phyloP scores from a whole-genome alignment of 2,113 vertebrate genomes.

The Baryphthengus martii region DNA sequence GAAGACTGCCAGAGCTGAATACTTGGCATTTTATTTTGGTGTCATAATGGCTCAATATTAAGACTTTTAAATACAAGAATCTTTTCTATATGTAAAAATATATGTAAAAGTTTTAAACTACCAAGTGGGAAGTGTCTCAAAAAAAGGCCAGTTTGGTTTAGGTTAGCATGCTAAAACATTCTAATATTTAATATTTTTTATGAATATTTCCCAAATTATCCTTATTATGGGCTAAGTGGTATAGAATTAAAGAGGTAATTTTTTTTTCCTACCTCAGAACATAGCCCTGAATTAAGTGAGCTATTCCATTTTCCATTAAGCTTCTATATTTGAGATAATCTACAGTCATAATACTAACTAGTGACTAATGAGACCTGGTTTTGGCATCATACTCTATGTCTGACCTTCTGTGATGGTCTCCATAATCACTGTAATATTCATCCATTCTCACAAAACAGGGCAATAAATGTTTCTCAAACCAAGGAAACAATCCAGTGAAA shows the following conservation, averaged over 20 bases:
- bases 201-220: neutral
- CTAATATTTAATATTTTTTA: neutral
- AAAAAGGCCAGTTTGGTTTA: neutral
- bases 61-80: neutral
- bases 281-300: neutral
- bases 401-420: neutral
- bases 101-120: rapidly evolving
- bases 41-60: neutral
- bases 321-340: neutral
- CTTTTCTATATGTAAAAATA: neutral
- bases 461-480: neutral
- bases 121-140: neutral
- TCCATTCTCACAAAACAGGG: neutral
- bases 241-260: neutral
- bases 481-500: neutral
- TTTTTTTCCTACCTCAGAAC: neutral
- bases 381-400: neutral
- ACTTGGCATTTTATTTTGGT: neutral
- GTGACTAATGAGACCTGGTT: neutral
- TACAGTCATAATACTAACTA: neutral
- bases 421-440: neutral
- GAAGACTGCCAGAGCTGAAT: neutral
- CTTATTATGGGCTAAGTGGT: neutral
- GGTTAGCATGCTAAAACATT: neutral
- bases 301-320: neutral